Base-by-base conservation (phyloP, 2,888 invertebrate species). In the Laspeyria flexula region DNA sequence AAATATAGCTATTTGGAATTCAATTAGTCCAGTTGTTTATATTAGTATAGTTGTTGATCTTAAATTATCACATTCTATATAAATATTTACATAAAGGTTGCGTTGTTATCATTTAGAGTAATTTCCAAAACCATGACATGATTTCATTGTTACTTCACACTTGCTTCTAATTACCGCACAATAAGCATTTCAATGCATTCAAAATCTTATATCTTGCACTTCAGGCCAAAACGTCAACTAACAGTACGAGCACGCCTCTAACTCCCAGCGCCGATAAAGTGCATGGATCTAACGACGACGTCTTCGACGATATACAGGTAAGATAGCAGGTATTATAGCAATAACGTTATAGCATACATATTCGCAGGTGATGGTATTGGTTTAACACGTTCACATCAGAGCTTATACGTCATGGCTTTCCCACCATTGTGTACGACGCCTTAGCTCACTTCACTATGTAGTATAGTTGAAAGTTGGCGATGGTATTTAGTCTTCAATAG, bases 311-410 rank as follows among this genome's bases (percentile, higher is more conserved):
- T 56, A 88, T 89, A 49, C 92, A 91, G 92, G 93, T 93, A 77
- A 83, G 79, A 59, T 58, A 38, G 44, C 51, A 40, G 35, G 39
- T 23, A 58, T 51, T 21, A 21, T 21, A 25, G 30, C 18, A 40
- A 42, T 52, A 52, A 48, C 35, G 39, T 45, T 44, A 35, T 64
- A 64, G 43, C 41, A 39, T n/a, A 44, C 11, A 50, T 60, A 64
- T 78, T 76, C 77, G 65, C 83, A 80, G 91, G 91, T 91, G 90
- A 83, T 81, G 91, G 90, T 83, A 73, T 71, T 72, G 79, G 83
- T 79, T 86, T 90, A 88, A 91, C 90, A 90, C 90, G 91, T 90
- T 91, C 91, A 90, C 90, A 88, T 88, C 80, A 79, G 83, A 73
- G 84, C 87, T 88, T 87, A 42, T 70, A 70, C 71, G 75, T 75